A percentile compares a stretch with the other conserved stretches of the same genome.
phyloP scores from a whole-genome alignment of 2,888 invertebrate species.

The Capitulum mitella region DNA sequence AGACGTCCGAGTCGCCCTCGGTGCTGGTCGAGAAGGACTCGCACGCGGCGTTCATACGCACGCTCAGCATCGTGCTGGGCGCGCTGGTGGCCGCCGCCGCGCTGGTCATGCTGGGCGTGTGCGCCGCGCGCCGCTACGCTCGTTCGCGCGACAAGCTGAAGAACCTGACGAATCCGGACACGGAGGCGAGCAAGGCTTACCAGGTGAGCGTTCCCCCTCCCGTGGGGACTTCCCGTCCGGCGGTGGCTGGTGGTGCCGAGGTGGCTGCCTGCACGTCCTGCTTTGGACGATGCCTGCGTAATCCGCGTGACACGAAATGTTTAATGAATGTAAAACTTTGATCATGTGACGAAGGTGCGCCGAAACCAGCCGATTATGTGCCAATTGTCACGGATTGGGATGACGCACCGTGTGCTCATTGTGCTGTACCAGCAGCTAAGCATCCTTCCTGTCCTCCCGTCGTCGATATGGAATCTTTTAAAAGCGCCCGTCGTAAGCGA shows the following conservation, averaged over 20 bases:
- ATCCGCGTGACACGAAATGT: background rate
- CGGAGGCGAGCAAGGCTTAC: constrained; percentile 34
- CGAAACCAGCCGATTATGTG: no score
- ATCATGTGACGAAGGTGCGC: no score
- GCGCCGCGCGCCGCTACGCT: constrained; percentile 27
- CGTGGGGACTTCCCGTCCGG: no score
- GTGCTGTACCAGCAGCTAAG: no score
- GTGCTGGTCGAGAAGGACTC: background rate
- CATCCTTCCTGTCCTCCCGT: no score
- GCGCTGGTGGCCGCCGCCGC: constrained; percentile 32
- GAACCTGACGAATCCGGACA: constrained; percentile 31
- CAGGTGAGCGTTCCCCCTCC: constrained; percentile 27
- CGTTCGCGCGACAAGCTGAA: constrained; percentile 31
- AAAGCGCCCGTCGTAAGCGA: no score
- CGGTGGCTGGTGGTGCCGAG: background rate
- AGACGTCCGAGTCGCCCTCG: background rate
- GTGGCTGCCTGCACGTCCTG: background rate
- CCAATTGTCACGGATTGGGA: no score
- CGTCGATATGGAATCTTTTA: no score
- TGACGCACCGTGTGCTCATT: no score
- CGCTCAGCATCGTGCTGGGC: constrained; percentile 20
- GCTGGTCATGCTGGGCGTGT: constrained; percentile 29
- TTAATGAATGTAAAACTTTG: no score
- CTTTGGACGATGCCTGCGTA: background rate
- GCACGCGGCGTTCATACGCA: background rate